phyloP scores from a whole-genome alignment of 2,888 invertebrate genomes.

The Sminthurinus aureus region DNA sequence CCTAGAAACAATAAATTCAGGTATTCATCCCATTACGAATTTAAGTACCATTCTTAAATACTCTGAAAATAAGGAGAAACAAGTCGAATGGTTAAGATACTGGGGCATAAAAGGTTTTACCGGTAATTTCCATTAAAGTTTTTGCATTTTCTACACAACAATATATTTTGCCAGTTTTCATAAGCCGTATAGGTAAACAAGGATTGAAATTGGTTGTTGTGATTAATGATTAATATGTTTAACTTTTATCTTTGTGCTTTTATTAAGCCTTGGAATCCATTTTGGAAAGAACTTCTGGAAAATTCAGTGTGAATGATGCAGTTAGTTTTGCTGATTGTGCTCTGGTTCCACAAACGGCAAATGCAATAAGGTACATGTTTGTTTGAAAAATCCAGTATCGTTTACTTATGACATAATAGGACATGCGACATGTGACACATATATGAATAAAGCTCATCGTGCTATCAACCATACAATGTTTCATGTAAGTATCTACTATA shows the following conservation, averaged over 20 bases:
- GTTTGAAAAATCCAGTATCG: too few relatives aligned
- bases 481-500: too few relatives aligned
- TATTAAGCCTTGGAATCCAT: slow-evolving; percentile 81
- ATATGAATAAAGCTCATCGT: too few relatives aligned
- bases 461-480: too few relatives aligned
- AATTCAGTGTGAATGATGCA: slow-evolving; percentile 92
- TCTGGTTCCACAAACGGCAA: slow-evolving; percentile 93
- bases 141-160: too few relatives aligned
- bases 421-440: too few relatives aligned
- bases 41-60: slow-evolving; percentile 39
- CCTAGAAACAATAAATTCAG: slow-evolving; percentile 89
- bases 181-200: too few relatives aligned
- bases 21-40: slow-evolving; percentile 97
- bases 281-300: slow-evolving; percentile 74
- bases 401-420: too few relatives aligned
- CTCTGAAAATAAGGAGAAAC: slow-evolving; percentile 42
- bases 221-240: too few relatives aligned
- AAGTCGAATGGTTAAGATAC: slow-evolving; percentile 48
- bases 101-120: slow-evolving; percentile 52
- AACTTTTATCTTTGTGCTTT: too few relatives aligned
- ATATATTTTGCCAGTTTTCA: too few relatives aligned
- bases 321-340: slow-evolving; percentile 94
- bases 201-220: too few relatives aligned
- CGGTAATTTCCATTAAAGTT: slow-evolving; percentile 49
- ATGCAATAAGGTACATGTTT: slow-evolving; percentile 70